Evolutionary conservation across 2,113 vertebrate genomes (phyloP).

Genomic region (Burhinus bistriatus): DNA sequence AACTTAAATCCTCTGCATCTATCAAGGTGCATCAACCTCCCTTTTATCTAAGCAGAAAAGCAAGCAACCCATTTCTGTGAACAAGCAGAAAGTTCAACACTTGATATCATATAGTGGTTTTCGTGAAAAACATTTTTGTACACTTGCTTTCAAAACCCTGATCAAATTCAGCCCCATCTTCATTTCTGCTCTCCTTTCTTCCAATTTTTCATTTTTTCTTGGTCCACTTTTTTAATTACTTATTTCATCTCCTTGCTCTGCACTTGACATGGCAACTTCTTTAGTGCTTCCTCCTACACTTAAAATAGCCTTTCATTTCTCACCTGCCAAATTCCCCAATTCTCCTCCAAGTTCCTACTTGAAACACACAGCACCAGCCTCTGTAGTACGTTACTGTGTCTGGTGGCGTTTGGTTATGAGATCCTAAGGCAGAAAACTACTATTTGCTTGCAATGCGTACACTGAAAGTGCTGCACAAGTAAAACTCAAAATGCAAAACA

Average conservation of each 20-base stretch:
- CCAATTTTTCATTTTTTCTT: background rate
- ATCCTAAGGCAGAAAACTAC: background rate
- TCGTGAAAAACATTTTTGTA: background rate
- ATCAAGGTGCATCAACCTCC: background rate
- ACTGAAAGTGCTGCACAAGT: accelerated
- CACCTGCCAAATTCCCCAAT: background rate
- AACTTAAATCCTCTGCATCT: background rate
- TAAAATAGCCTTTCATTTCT: background rate
- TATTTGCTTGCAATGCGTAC: accelerated
- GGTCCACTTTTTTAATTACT: background rate
- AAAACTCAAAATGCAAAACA: background rate
- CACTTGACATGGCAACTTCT: background rate
- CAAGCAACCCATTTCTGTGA: background rate
- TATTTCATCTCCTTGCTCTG: background rate
- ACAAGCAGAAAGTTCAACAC: background rate
- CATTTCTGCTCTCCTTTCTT: background rate
- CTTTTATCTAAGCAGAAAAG: background rate
- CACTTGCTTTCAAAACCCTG: background rate
- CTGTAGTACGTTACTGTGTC: background rate
- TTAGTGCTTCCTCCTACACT: background rate
- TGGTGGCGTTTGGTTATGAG: background rate
- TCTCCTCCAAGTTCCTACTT: background rate
- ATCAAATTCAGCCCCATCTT: background rate
- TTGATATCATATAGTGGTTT: background rate
- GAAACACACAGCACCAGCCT: background rate